Conservation (phyloP, 2,797 vertebrate genomes). For the Xiphorhynchus erythropygius region DNA sequence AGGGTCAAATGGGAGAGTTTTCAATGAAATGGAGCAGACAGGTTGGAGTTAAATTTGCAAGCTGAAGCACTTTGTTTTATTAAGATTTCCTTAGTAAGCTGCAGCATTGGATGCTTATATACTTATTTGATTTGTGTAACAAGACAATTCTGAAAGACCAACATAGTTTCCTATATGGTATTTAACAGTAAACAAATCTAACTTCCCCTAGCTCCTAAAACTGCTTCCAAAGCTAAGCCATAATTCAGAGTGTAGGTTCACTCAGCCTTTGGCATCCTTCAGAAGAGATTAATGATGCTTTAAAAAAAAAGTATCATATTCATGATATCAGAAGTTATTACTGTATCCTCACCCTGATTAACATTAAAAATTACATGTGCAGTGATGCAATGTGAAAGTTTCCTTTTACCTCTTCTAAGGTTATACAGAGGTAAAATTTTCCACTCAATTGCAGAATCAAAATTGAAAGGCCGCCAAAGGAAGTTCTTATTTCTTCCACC, state of each 20-base stretch:
- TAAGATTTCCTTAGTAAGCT: not conserved
- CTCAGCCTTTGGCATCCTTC: not conserved
- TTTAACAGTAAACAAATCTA: not conserved
- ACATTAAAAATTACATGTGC: not conserved
- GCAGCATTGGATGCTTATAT: not conserved
- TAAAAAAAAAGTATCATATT: not conserved
- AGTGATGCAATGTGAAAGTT: not conserved
- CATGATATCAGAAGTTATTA: not conserved
- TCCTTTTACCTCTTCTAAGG: not conserved
- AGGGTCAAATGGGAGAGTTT: not conserved
- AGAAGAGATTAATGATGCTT: not conserved
- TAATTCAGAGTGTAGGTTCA: not conserved
- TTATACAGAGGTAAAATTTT: not conserved
- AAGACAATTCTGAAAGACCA: not conserved
- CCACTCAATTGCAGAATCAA: not conserved
- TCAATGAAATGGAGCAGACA: not conserved
- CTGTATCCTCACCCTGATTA: not conserved
- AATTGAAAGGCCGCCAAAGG: not conserved
- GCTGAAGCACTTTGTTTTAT: not conserved
- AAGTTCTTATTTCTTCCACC: not conserved
- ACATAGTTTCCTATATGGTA: not conserved
- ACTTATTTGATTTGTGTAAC: not conserved
- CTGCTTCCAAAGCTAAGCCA: not conserved
- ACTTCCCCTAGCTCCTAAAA: not conserved
- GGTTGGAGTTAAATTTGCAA: not conserved